phyloP scores from a whole-genome alignment of 2,113 vertebrate genomes.

The Naja naja region DNA sequence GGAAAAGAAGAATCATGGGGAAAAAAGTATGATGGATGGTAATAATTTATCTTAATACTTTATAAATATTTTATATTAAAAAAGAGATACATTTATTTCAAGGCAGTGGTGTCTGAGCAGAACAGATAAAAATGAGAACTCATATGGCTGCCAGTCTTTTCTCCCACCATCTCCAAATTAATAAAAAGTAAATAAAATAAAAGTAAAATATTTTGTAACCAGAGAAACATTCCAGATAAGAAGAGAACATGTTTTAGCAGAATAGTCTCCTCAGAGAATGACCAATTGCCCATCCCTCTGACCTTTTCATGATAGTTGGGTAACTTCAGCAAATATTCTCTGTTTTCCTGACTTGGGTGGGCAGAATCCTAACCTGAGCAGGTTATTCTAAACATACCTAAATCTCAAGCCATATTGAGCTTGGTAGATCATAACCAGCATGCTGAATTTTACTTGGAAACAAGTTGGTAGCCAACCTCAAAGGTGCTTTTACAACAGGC shows the following conservation, averaged over 20 bases:
- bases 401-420: background rate
- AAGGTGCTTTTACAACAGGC: no score
- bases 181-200: background rate
- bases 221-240: background rate
- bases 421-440: background rate
- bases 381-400: background rate
- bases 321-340: background rate
- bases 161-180: background rate
- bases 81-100: background rate
- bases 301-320: background rate
- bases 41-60: background rate
- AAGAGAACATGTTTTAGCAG: background rate
- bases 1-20: background rate
- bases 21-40: background rate
- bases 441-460: background rate
- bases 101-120: background rate
- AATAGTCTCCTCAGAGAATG: background rate
- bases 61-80: background rate
- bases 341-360: background rate
- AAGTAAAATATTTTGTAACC: background rate
- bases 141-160: background rate
- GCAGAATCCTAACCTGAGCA: background rate
- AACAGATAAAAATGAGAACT: background rate
- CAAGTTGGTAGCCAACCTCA: background rate
- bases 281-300: background rate